Evolutionary conservation across 2,888 invertebrate species (phyloP), one percentile per base, ranked within the genome.

Genomic region (Anarsia innoxiella): DNA sequence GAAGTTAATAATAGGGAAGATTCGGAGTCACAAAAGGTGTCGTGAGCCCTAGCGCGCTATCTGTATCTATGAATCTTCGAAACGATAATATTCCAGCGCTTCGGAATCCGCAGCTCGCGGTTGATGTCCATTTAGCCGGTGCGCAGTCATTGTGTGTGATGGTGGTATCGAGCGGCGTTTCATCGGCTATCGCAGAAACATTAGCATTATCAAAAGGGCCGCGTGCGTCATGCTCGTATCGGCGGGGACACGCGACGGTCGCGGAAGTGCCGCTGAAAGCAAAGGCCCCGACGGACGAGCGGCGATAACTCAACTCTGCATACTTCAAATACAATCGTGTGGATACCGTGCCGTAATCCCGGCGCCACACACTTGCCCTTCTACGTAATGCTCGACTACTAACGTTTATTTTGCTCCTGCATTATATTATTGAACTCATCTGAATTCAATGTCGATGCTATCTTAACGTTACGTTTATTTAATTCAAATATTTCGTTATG

Each of bases 141-240:
- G 59, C 68, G 61, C 60, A 69, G 65, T 73, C 76, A 79, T 74
- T 75, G 66, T 75, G 71, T n/a, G n/a, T 75, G 71, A 66, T 63
- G 66, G 54, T 61, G 53, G 67, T 77, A 79, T 78, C 77, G 53
- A 57, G 56, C 57, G 60, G 51, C 57, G 53, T 55, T 19, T 19
- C 23, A 29, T 14, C 26, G 23, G 53, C 67, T 75, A 78, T 78
- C 80, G 66, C 55, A 57, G 59, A 49, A 66, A 77, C 78, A 80
- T 82, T 82, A 79, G 75, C 78, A 77, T 79, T 80, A 82, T 80
- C 80, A 79, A 77, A 74, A 78, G 76, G 70, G 60, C 79, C 79
- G 77, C 78, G 59, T 69, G 74, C 69, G 74, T 76, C 74, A 69
- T 69, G 76, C 62, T 76, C 66, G 66, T 77, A 79, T 79, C 79